Conservation (phyloP, 2,888 invertebrate species). For the Tribolium freemani region DNA sequence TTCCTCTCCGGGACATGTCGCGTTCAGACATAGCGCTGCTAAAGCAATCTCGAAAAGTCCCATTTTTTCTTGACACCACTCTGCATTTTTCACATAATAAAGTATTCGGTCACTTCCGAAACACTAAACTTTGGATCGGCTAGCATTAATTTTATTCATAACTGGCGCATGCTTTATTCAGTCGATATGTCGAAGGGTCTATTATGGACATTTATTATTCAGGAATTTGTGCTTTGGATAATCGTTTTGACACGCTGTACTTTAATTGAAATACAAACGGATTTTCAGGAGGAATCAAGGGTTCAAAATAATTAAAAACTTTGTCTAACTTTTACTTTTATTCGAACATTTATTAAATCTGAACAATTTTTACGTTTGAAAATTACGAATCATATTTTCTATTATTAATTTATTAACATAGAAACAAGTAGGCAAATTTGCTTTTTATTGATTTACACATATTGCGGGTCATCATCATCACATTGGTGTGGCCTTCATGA, state of each 20-base stretch:
- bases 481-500: not conserved
- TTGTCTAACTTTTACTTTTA: too few species aligned
- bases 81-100: conserved; percentile 19
- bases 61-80: conserved; percentile 44
- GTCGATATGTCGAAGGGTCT: conserved; percentile 21
- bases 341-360: not conserved
- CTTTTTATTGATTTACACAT: conserved; percentile 23
- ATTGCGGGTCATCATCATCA: not conserved
- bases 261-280: not conserved
- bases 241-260: not conserved
- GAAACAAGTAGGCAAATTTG: conserved; percentile 5
- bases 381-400: not conserved
- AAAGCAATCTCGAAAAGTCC: conserved; percentile 49
- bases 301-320: not conserved
- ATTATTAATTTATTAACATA: not conserved
- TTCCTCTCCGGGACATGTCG: conserved; percentile 42
- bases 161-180: conserved; percentile 29
- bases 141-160: conserved; percentile 22
- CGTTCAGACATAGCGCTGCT: conserved; percentile 49
- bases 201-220: conserved; percentile 23
- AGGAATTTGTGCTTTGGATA: conserved; percentile 3
- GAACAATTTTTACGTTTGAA: not conserved
- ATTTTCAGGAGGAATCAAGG: not conserved
- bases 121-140: conserved; percentile 10
- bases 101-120: not conserved